Evolutionary conservation across 2,888 invertebrate species (phyloP), one percentile per base, ranked within the genome.

Genomic region (Epinotia bilunana): DNA sequence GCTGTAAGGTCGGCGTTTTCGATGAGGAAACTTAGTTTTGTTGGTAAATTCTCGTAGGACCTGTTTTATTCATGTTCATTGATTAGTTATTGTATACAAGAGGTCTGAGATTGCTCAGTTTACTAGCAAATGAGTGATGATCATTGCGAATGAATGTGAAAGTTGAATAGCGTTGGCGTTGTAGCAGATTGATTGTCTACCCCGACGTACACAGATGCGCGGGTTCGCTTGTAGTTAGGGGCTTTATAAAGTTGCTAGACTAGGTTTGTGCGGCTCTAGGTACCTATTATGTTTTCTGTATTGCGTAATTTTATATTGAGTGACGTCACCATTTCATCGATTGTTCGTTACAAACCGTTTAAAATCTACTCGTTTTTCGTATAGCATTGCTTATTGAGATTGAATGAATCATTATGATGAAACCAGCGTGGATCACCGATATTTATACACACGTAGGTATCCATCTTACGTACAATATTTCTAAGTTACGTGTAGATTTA

Each of bases 181-280:
- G 46, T 69, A 23, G 46, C 23, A 23, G 58, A 53, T 55, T 55
- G 23, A 69, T 69, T 46, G 58, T 69, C 58, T 69, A 60, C 58
- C 69, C 69, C 23, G n/a, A 60, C 23, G 5, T 18, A 55, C 18
- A 9, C 4, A n/a, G 6, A 33, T 57, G 9, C 39, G 20, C 57
- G 20, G 9, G 39, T 9, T 33, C 33, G 39, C 6, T 57, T 39
- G 7, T 57, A 9, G 2, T 11, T 20, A 33, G 18, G 39, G 12
- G 39, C 33, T 18, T 43, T 20, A 13, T 63, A 20, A n/a, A 53
- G n/a, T 53, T n/a, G 7, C 6, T 33, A 16, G 11, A 33, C 33
- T 33, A 16, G 28, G 60, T 61, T 61, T 61, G n/a, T 23, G 33
- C 33, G 33, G 1, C 33, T 61, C n/a, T n/a, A n/a, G n/a, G 9